Percentiles rank a stretch among this genome's conserved stretches.
Evolutionary conservation across 1,140 invertebrate genomes (phyloP).

Genomic region (Protaetia brevitarsis): DNA sequence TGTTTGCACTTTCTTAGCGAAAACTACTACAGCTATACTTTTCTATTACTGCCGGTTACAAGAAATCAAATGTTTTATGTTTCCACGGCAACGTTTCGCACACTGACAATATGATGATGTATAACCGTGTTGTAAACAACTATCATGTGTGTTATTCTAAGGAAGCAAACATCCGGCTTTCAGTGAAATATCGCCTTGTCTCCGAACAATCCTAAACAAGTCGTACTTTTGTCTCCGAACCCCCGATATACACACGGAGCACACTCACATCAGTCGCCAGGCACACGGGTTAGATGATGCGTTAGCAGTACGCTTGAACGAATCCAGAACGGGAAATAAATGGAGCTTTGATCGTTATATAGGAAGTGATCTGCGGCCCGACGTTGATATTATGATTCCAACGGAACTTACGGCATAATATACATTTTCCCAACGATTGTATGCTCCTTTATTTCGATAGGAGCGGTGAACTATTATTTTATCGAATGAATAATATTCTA

Average conservation of each 20-base stretch:
- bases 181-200: slow-evolving; percentile 46
- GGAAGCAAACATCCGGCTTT: slow-evolving; percentile 46
- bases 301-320: slow-evolving; percentile 44
- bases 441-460: background rate
- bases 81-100: too few species aligned
- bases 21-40: too few species aligned
- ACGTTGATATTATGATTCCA: background rate
- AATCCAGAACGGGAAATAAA: slow-evolving; percentile 42
- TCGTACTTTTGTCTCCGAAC: slow-evolving; percentile 43
- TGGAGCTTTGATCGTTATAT: slow-evolving; percentile 42
- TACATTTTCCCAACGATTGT: background rate
- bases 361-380: slow-evolving; percentile 33
- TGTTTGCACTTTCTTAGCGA: too few species aligned
- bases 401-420: background rate
- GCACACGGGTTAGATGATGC: slow-evolving; percentile 40
- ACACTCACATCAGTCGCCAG: slow-evolving; percentile 21
- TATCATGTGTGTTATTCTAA: slow-evolving; percentile 46
- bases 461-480: background rate
- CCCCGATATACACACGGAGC: slow-evolving; percentile 23
- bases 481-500: background rate
- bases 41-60: too few species aligned
- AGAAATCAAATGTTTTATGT: too few species aligned
- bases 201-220: slow-evolving; percentile 45
- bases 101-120: slow-evolving; percentile 41
- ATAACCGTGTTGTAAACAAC: slow-evolving; percentile 43